phyloP scores from a whole-genome alignment of 2,888 invertebrate genomes.

The Rhaphigaster nebulosa region DNA sequence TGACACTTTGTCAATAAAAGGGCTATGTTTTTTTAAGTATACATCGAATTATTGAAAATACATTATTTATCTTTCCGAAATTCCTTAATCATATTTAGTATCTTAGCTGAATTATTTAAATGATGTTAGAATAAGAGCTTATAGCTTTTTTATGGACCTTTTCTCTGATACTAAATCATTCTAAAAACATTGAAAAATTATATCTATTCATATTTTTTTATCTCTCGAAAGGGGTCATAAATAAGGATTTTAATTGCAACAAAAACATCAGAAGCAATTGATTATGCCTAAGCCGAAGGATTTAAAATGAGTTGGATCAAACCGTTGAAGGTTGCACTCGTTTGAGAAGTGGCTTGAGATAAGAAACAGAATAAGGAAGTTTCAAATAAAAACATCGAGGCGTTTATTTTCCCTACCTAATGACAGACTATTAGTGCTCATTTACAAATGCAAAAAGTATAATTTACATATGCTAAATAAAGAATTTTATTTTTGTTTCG shows the following conservation, averaged over 20 bases:
- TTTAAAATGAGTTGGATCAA: conserved; percentile 1
- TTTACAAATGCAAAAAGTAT: conserved; percentile 36
- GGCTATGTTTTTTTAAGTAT: too few relatives aligned
- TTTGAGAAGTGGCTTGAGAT: conserved; percentile 7
- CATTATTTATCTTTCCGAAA: too few relatives aligned
- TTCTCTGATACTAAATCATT: neutral
- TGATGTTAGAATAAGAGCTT: neutral
- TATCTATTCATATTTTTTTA: neutral
- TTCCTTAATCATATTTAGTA: too few relatives aligned
- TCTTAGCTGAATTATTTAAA: neutral
- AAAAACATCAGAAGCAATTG: neutral
- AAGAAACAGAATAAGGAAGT: conserved; percentile 18
- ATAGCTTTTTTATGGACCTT: neutral
- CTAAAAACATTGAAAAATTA: neutral
- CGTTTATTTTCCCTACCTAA: conserved; percentile 31
- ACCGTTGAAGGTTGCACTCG: conserved; percentile 23
- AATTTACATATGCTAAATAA: conserved; percentile 45
- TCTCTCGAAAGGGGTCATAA: neutral
- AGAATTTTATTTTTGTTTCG: neutral
- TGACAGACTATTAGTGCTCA: conserved; percentile 41
- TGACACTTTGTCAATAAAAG: too few relatives aligned
- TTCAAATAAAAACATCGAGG: conserved; percentile 6
- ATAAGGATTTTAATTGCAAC: neutral
- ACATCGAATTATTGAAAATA: too few relatives aligned
- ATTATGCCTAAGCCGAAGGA: neutral